Base-by-base conservation (phyloP, 2,113 vertebrate genomes). In the Polypterus senegalus region DNA sequence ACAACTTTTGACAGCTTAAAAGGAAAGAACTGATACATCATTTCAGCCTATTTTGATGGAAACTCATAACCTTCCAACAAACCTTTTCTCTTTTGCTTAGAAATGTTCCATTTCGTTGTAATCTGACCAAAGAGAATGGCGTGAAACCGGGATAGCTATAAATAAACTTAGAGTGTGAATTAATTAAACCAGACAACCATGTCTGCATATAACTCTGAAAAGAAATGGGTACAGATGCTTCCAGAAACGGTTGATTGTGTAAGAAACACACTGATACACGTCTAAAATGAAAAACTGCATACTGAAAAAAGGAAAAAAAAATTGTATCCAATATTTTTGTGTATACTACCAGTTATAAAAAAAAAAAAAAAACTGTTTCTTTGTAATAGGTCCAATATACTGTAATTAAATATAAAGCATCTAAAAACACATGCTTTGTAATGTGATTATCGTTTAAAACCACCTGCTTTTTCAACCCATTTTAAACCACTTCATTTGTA, bases 91-190 rank as follows among this genome's bases (percentile, higher is more conserved):
- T 56, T 54, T 67, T 47, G 66, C 63, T 53, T 58, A 58, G 66
- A 64, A 64, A 1, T 60, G 73, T 63, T 11, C 64, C 70, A 45
- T 58, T 58, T 45, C 9, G 44, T 3, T 43, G 73, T 76, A 78
- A 78, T 72, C 71, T 69, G 65, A 74, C 60, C 73, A 77, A 70
- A 69, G 66, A 67, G 71, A 69, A 71, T 27, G 65, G 76, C 73
- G 71, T 61, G 46, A 73, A 69, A 61, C 75, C 76, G 73, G 65
- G 67, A 10, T 54, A 54, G 1, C 48, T 61, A 60, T 71, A 67
- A 76, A 73, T 66, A 69, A 67, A 64, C 58, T 4, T 64, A 45
- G 63, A 66, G n/a, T 6, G 54, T 58, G 46, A 67, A 62, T 64
- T 65, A 7, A 71, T 76, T 69, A 57, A 49, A 72, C 45, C 63